Evolutionary conservation across 2,888 invertebrate species (phyloP), one percentile per base, ranked within the genome.

Genomic region (Apodemia hepburni): DNA sequence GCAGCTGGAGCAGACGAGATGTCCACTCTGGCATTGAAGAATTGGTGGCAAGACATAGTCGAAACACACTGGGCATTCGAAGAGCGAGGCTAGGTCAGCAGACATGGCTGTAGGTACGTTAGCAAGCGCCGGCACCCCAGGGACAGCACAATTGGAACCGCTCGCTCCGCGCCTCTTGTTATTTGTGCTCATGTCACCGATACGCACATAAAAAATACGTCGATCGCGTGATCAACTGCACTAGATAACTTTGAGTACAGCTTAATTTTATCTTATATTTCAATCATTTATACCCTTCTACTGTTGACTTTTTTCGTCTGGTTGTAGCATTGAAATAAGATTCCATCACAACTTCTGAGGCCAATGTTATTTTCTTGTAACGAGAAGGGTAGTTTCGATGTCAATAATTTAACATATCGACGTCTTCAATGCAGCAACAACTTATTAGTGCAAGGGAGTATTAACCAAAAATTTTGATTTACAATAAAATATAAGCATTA

Each of bases 11-110:
- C 99, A 99, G 66, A 99, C 98, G 78, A 99, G 94, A 92, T 99
- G 99, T 67, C 99, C 99, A 85, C 98, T 98, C 85, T 98, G 98
- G 86, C 99, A 99, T 87, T 99, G 99, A 84, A 99, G 93, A 76
- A 99, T 99, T 49, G 99, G 99, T 69, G 99, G 99, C 80, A 99
- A 93, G 69, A 99, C 99, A 93, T 99, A 99, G 91, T 99, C 99
- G 87, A 99, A 99, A 90, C 99, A 99, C 70, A 99, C 99, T 47
- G 98, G 98, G 85, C 98, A 98, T 85, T 98, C 98, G 83, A 98
- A 98, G 61, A 98, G 92, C 68, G 97, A 97, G 69, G 98, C 97
- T 78, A 98, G 92, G 86, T 98, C 98, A 75, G 97, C 95, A 61
- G 97, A 96, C 89, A 96, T 94, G 78, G 94, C 94, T 70, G 93